A percentile compares a stretch with the other conserved stretches of the same genome.
phyloP scores from a whole-genome alignment of 2,888 invertebrate genomes.

The Carterocephalus palaemon region DNA sequence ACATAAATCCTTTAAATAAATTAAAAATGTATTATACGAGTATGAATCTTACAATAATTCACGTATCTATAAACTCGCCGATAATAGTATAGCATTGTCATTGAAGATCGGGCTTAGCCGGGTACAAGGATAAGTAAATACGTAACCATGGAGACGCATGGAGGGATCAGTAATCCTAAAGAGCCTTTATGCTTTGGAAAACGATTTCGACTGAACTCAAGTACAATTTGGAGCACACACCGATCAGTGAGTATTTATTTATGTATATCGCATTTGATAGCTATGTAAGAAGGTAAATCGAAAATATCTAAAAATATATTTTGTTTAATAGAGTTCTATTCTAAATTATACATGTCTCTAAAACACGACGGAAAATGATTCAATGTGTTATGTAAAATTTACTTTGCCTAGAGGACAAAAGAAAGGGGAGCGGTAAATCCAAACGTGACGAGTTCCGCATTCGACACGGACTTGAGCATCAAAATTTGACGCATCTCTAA shows the following conservation, averaged over 20 bases:
- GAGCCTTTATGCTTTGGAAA: slow-evolving; percentile 65
- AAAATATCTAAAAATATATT: not conserved
- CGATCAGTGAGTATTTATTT: slow-evolving; percentile 38
- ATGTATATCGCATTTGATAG: slow-evolving; percentile 29
- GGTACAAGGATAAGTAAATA: slow-evolving; percentile 62
- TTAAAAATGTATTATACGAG: too few species aligned
- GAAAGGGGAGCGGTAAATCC: slow-evolving; percentile 50
- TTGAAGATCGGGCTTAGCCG: slow-evolving; percentile 68
- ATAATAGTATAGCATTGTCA: slow-evolving; percentile 66
- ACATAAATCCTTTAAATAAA: too few species aligned
- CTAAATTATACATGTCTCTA: not conserved
- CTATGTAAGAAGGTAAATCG: not conserved
- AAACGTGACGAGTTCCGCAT: slow-evolving; percentile 64
- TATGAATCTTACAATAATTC: slow-evolving; percentile 1
- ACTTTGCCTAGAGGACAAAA: slow-evolving; percentile 43
- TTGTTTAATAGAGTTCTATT: too few species aligned
- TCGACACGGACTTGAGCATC: slow-evolving; percentile 43
- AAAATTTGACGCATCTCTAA: slow-evolving; percentile 65
- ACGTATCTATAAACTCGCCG: slow-evolving; percentile 44
- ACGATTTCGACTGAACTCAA: slow-evolving; percentile 58
- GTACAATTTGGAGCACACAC: slow-evolving; percentile 49
- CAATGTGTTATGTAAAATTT: slow-evolving; percentile 40
- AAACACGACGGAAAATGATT: slow-evolving; percentile 23
- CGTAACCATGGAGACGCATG: slow-evolving; percentile 58
- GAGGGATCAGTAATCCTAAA: slow-evolving; percentile 71